phyloP scores from a whole-genome alignment of 2,888 invertebrate genomes.

The Drosophila putrida region DNA sequence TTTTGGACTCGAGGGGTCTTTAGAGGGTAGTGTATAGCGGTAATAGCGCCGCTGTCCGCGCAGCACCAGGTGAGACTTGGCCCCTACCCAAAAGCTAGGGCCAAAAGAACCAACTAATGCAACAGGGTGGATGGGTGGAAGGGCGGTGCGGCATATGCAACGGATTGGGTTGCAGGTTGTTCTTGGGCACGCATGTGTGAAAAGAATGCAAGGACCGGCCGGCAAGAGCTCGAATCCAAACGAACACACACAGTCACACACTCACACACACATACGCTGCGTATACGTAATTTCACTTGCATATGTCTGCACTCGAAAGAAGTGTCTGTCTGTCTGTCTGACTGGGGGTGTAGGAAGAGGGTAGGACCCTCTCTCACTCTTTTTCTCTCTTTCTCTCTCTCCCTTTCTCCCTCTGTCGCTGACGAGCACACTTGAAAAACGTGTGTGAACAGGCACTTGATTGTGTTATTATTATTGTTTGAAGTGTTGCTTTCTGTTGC shows the following conservation, averaged over 20 bases:
- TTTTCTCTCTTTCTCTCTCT: no score
- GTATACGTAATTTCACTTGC: conserved; percentile 74
- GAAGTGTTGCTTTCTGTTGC: conserved; percentile 74
- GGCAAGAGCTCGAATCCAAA: conserved; percentile 20
- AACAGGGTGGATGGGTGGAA: neutral
- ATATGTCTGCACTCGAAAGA: conserved; percentile 62
- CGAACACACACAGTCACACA: conserved; percentile 4
- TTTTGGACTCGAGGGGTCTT: no score
- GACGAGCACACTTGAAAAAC: conserved; percentile 59
- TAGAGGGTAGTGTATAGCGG: neutral
- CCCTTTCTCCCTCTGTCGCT: no score
- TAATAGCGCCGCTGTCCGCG: conserved; percentile 12
- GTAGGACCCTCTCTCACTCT: neutral
- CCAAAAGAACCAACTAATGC: neutral
- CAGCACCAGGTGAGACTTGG: conserved; percentile 27
- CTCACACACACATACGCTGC: conserved; percentile 36
- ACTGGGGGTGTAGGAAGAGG: neutral
- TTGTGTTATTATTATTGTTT: conserved; percentile 81
- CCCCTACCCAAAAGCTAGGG: neutral
- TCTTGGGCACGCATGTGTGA: conserved; percentile 76
- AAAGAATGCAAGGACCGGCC: conserved; percentile 64
- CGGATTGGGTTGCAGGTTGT: conserved; percentile 36
- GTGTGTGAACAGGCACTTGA: conserved; percentile 79
- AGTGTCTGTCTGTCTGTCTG: conserved; percentile 1
- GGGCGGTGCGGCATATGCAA: conserved; percentile 29